These are phyloP conservation scores for Nineta flava DNA, from an alignment of 2,888 invertebrate species.

Conservation along the genomic window DNA sequence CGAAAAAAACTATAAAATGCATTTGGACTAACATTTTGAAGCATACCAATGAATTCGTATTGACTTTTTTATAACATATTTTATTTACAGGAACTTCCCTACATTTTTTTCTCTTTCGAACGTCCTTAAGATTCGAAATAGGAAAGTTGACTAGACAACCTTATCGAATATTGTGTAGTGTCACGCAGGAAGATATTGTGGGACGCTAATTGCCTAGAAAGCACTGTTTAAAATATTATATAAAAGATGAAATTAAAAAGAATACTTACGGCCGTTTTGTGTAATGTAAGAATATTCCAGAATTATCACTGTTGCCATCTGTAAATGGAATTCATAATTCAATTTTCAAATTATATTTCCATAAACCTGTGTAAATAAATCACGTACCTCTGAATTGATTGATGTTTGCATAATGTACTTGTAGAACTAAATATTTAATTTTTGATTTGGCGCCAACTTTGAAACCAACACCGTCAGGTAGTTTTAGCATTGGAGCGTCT, in stretches of 20 bases:
- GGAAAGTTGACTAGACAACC: no score
- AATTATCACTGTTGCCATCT: constrained; percentile 69
- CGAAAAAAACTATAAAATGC: no score
- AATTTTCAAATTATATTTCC: constrained; percentile 13
- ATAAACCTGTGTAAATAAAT: constrained; percentile 19
- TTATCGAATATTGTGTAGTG: no score
- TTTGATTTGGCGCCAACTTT: constrained; percentile 70
- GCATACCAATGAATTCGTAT: no score
- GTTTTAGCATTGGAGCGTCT: constrained; percentile 65
- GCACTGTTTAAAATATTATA: no score
- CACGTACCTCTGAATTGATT: constrained; percentile 40
- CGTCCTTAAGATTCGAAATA: no score
- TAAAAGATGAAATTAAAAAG: neutral
- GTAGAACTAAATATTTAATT: constrained; percentile 81
- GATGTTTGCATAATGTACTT: constrained; percentile 72
- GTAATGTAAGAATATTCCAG: constrained; percentile 67
- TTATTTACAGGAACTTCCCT: no score
- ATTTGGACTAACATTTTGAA: no score
- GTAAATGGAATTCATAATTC: constrained; percentile 20
- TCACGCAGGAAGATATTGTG: no score
- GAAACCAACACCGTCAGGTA: constrained; percentile 84
- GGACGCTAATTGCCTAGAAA: no score
- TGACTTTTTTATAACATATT: no score
- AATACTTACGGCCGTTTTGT: constrained; percentile 50
- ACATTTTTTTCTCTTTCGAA: no score